Conservation (phyloP, 2,888 invertebrate genomes). For the Phalera bucephala region DNA sequence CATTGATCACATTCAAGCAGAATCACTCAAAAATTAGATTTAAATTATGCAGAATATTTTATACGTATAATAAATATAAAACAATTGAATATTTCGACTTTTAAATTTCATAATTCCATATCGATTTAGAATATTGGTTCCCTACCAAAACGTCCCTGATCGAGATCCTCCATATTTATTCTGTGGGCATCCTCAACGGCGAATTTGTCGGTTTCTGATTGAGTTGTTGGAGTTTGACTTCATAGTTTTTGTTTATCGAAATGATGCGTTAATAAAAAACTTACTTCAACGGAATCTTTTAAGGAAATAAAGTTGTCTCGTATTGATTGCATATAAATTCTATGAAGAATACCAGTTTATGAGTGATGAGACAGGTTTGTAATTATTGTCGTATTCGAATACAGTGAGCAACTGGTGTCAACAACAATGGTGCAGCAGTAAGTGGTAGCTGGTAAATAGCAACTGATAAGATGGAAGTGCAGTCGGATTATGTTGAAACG, state of each 20-base stretch:
- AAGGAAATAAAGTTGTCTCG: neutral
- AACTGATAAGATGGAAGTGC: slow-evolving; percentile 54
- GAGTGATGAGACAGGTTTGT: neutral
- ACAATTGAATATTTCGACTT: too few relatives aligned
- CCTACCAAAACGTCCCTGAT: too few relatives aligned
- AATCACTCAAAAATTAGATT: too few relatives aligned
- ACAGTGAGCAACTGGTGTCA: neutral
- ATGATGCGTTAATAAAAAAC: neutral
- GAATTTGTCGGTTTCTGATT: too few relatives aligned
- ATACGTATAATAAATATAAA: too few relatives aligned
- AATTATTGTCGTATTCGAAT: neutral
- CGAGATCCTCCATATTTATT: too few relatives aligned
- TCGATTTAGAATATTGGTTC: too few relatives aligned
- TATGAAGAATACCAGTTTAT: neutral
- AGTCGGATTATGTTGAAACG: slow-evolving; percentile 50
- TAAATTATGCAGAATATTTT: too few relatives aligned
- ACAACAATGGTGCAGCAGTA: neutral
- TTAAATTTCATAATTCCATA: too few relatives aligned
- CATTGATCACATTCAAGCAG: too few relatives aligned
- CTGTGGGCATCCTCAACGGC: too few relatives aligned
- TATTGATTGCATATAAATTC: neutral
- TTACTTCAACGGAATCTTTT: neutral
- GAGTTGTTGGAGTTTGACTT: too few relatives aligned
- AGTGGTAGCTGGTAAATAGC: neutral
- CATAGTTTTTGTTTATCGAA: slow-evolving; percentile 1